These are phyloP conservation scores for Sciurus vulgaris DNA, from an alignment of 2,797 vertebrate species.

Conservation along the genomic window DNA sequence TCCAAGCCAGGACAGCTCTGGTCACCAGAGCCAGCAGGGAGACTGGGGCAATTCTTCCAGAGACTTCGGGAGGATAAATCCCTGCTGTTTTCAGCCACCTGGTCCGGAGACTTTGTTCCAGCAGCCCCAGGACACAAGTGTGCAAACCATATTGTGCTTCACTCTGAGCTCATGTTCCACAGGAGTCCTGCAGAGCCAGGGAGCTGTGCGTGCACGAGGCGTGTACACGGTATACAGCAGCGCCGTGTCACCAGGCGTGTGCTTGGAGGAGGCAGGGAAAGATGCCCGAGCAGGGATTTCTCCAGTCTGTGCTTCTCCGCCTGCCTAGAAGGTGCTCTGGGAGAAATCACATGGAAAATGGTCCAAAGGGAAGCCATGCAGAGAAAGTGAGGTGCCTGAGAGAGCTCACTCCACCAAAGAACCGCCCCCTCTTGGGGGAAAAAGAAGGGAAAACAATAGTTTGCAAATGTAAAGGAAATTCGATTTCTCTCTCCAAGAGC, in stretches of 20 bases:
- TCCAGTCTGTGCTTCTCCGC: neutral
- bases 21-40: neutral
- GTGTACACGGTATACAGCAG: neutral
- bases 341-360: slow-evolving; percentile 17
- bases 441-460: slow-evolving; percentile 61
- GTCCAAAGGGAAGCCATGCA: neutral
- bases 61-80: neutral
- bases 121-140: accelerated
- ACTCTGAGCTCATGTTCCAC: accelerated
- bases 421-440: neutral
- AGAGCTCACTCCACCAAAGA: neutral
- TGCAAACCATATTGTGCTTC: accelerated
- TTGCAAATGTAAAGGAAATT: slow-evolving; percentile 76
- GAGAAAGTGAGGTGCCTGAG: neutral
- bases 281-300: neutral
- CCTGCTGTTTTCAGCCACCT: neutral
- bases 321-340: slow-evolving; percentile 50
- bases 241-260: accelerated
- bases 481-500: slow-evolving; percentile 79
- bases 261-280: neutral
- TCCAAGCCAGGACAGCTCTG: neutral
- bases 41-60: too few relatives aligned
- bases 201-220: accelerated
- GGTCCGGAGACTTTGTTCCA: neutral
- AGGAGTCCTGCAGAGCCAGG: neutral